Evolutionary conservation across 2,888 invertebrate genomes (phyloP), one percentile per base, ranked within the genome.

Genomic region (Drosophila barbarae): DNA sequence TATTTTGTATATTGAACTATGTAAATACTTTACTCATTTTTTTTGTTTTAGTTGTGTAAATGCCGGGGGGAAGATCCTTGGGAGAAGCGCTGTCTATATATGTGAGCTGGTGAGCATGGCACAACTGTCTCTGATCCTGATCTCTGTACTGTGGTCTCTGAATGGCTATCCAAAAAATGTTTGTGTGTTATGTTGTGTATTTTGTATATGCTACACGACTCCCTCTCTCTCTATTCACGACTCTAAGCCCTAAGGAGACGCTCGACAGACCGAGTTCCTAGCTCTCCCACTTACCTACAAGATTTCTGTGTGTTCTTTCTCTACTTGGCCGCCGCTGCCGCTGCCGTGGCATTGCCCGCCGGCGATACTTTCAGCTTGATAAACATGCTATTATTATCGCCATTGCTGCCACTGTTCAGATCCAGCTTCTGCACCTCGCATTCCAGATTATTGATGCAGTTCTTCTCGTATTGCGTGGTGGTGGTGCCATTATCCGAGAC

Each of bases 371-470:
- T 88, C 69, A 88, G 77, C 77, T 88, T 89, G 67, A 88, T 87
- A 63, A 88, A 87, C 84, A 88, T 84, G 56, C 85, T 87, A 73
- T 77, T 87, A 73, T 76, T 88, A 61, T 87, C 81, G 70, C 86
- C 81, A 68, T 74, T 86, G 54, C 76, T 65, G 57, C 78, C 71
- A 26, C 59, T 88, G 58, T 87, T 89, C 60, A 89, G 73, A 73
- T 89, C 89, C 52, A 89, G 72, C 65, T 88, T 89, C 68, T 89
- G 89, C 66, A 89, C 86, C 72, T 88, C 89, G 51, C 77, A 84
- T 72, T 89, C 89, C 41, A 89, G 79, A 81, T 87, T 87, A 54
- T 83, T 87, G 53, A 88, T 81, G 74, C 89, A 88, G 69, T 88
- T 89, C 74, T 88, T 87, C 72, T 88, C 89, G 69, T 87, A 87